Evolutionary conservation across 2,888 invertebrate genomes (phyloP).

Genomic region (Cantharis nigra): DNA sequence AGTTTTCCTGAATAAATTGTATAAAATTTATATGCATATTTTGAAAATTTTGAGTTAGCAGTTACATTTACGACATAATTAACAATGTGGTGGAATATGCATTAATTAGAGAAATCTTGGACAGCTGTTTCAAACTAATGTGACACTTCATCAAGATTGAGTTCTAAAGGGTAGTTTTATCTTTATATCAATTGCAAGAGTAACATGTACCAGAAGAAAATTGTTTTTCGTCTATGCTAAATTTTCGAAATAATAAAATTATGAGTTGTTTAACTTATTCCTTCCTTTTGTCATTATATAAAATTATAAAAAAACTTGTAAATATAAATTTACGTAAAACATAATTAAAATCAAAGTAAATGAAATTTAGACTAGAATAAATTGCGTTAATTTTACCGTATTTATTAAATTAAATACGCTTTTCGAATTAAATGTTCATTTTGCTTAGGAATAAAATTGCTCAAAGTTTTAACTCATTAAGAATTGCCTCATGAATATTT

Average conservation of each 20-base stretch:
- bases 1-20: neutral
- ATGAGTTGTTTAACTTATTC: neutral
- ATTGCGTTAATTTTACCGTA: constrained; percentile 22
- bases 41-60: neutral
- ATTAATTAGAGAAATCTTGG: neutral
- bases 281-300: neutral
- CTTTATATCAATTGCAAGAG: neutral
- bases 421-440: constrained; percentile 24
- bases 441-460: constrained; percentile 15
- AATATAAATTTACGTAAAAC: constrained; percentile 7
- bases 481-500: constrained; percentile 23
- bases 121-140: neutral
- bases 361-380: constrained; percentile 17
- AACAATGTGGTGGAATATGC: neutral
- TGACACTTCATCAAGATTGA: neutral
- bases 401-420: constrained; percentile 23
- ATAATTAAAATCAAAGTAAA: constrained; percentile 19
- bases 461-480: constrained; percentile 21
- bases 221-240: neutral
- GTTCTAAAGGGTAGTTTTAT: neutral
- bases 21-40: neutral
- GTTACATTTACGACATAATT: neutral
- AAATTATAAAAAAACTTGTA: neutral
- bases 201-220: neutral
- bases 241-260: neutral